These are phyloP conservation scores for Salpingus planirostris DNA, from an alignment of 2,888 invertebrate genomes.

Conservation along the genomic window DNA sequence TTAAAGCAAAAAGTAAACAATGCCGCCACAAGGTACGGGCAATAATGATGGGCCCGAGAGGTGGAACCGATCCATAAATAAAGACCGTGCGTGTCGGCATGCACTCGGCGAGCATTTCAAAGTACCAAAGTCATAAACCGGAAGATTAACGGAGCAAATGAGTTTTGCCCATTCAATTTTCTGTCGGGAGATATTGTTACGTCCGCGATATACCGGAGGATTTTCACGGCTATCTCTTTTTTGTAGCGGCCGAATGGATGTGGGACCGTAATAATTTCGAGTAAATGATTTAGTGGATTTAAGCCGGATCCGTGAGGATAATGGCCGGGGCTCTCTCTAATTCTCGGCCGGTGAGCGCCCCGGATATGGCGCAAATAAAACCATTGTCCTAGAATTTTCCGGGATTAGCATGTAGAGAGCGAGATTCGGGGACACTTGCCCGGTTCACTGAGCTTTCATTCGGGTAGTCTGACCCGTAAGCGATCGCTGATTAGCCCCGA, in stretches of 20 bases:
- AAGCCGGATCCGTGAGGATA: conserved; percentile 25
- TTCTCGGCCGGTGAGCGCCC: conserved; percentile 23
- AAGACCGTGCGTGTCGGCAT: conserved; percentile 4
- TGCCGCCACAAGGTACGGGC: background rate
- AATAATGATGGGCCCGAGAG: background rate
- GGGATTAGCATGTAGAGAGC: conserved; percentile 26
- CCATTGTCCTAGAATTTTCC: conserved; percentile 35
- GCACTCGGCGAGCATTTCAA: conserved; percentile 2
- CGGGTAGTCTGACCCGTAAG: conserved; percentile 20
- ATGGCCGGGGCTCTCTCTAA: conserved; percentile 26
- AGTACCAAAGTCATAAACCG: conserved; percentile 1
- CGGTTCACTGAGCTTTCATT: conserved; percentile 25
- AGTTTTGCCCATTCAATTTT: too few species aligned
- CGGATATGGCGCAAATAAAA: conserved; percentile 31
- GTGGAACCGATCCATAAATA: conserved; percentile 5
- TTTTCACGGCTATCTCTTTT: too few species aligned
- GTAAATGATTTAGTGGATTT: conserved; percentile 28
- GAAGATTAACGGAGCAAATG: conserved; percentile 1
- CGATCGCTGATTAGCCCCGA: conserved; percentile 16
- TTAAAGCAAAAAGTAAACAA: background rate
- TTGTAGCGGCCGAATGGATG: too few species aligned
- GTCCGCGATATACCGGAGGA: background rate
- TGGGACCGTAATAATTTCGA: too few species aligned
- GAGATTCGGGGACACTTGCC: conserved; percentile 30
- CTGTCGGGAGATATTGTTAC: too few species aligned